Conservation (phyloP, 2,797 vertebrate genomes). For the Notolabrus celidotus region DNA sequence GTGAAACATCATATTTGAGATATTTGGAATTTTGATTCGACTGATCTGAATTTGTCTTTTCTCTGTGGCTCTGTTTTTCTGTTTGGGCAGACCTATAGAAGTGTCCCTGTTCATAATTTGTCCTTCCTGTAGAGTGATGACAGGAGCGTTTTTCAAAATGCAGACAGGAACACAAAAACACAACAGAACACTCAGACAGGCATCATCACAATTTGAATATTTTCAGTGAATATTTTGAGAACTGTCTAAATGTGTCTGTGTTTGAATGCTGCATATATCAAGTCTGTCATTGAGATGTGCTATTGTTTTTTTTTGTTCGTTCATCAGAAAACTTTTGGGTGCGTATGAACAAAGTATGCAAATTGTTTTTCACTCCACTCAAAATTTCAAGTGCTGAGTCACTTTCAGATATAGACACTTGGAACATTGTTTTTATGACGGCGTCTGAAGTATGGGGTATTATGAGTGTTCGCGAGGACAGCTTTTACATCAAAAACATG, state of each 20-base stretch:
- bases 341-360: background rate
- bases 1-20: conserved; percentile 17
- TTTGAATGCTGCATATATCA: background rate
- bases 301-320: too few species aligned
- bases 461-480: too few species aligned
- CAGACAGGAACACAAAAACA: conserved; percentile 23
- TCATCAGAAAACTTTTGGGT: background rate
- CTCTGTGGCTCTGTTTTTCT: background rate
- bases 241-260: background rate
- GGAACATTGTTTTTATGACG: too few species aligned
- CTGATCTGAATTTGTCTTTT: conserved; percentile 17
- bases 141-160: conserved; percentile 29
- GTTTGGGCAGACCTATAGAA: conserved; percentile 39
- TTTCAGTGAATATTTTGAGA: background rate
- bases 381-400: background rate
- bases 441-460: too few species aligned
- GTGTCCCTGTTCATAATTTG: conserved; percentile 21
- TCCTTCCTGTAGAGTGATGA: conserved; percentile 17
- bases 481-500: too few species aligned
- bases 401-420: background rate
- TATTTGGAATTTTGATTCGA: too few species aligned
- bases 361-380: background rate
- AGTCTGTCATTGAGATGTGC: background rate
- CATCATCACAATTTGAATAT: background rate
- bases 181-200: conserved; percentile 14